Conservation (phyloP, 2,888 invertebrate genomes). For the Drosophila setosimentum region DNA sequence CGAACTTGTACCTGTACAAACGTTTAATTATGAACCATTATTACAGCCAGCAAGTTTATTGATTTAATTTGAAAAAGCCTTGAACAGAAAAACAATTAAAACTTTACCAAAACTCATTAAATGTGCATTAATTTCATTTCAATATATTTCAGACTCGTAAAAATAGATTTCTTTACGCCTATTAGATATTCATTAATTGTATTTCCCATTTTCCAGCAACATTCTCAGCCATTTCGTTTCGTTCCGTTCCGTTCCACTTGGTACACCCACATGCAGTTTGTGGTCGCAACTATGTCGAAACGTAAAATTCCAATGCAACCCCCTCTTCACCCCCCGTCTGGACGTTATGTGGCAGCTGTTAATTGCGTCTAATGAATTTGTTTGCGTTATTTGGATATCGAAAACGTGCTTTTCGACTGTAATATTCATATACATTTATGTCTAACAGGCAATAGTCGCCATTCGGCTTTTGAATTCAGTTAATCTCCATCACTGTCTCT, state of each 20-base stretch:
- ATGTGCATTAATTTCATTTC: neutral
- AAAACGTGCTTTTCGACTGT: conserved; percentile 32
- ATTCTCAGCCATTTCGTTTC: conserved; percentile 15
- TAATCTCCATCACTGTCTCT: neutral
- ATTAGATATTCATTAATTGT: conserved; percentile 44
- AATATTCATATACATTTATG: conserved; percentile 28
- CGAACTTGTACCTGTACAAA: neutral
- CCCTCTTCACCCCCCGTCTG: neutral
- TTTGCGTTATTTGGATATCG: conserved; percentile 46
- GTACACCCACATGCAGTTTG: conserved; percentile 43
- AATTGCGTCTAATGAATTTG: conserved; percentile 73
- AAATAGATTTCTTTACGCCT: conserved; percentile 4
- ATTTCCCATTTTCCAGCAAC: conserved; percentile 42
- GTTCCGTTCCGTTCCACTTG: conserved; percentile 36
- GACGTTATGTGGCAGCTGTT: conserved; percentile 40
- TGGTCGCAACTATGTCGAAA: conserved; percentile 32
- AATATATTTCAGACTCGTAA: neutral
- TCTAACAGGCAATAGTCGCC: conserved; percentile 12
- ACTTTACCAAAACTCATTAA: neutral
- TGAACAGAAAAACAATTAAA: conserved; percentile 1
- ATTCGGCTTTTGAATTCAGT: neutral
- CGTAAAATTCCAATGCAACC: conserved; percentile 35
- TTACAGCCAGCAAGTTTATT: neutral
- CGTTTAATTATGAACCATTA: no score
- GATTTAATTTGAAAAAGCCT: conserved; percentile 1